Base-by-base conservation (phyloP, 2,888 invertebrate species). In the Acrobasis consociella region DNA sequence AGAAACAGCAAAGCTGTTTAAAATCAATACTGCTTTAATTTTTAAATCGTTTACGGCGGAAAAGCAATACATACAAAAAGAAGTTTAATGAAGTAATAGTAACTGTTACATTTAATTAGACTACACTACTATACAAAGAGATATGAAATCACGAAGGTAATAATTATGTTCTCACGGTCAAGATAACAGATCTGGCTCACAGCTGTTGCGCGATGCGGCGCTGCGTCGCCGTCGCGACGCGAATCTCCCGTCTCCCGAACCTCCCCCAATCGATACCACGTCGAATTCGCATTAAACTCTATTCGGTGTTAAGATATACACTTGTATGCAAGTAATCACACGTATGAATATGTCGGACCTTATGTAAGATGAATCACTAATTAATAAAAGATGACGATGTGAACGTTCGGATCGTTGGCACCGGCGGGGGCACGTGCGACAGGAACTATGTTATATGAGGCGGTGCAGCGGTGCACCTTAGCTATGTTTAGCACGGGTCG, bases 101-200 rank as follows among this genome's bases (percentile, higher is more conserved):
- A 9, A 50, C 17, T 51, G 51, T 60, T 60, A 52, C 51, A 52
- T 17, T 51, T 51, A 60, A 51, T 39, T 53, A 67, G 62, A 67
- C 62, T 71, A 69, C 68, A 71, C 46, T 69, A 74, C 69, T 73
- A 76, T 67, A 71, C 60, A 74, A 72, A 69, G 65, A 76, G 68
- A 77, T 74, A 79, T 78, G 72, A 79, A 77, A 51, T 51, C 13
- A 62, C 61, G 75, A 78, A 75, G 73, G 78, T 74, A 80, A 79
- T 82, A 80, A 83, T 78, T 75, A 75, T 83, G 77, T 72, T 88
- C 91, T 91, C 91, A 92, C 91, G 88, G 89, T 89, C 83, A 90
- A 89, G 85, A 85, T 86, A 87, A 86, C 73, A 80, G 84, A 86
- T 82, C 83, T 82, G 82, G 83, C 77, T 80, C 84, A 83, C 90